Evolutionary conservation across 2,888 invertebrate species (phyloP).

Genomic region (Ormyrus labotus): DNA sequence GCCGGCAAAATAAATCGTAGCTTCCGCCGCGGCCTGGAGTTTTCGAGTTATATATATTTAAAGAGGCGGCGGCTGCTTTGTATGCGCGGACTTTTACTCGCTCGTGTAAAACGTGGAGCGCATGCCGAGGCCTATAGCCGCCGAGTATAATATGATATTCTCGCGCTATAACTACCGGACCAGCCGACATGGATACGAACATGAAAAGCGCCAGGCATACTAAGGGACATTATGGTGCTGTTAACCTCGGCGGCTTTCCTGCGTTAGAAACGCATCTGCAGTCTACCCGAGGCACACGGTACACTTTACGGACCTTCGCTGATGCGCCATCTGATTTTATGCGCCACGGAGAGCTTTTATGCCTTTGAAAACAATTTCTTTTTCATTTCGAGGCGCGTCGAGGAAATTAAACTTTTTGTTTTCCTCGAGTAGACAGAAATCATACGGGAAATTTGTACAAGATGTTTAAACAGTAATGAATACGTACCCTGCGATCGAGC

Average conservation of each 20-base stretch:
- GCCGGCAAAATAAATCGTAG: not conserved
- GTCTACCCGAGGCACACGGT: no score
- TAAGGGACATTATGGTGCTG: conserved; percentile 9
- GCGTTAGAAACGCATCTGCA: no score
- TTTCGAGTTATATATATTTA: no score
- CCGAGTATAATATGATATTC: conserved; percentile 21
- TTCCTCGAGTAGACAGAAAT: not conserved
- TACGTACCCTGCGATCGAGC: conserved; percentile 80
- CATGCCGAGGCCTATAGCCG: conserved; percentile 12
- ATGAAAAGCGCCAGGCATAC: conserved; percentile 11
- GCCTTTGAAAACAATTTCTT: no score
- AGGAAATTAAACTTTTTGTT: no score
- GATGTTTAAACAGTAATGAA: no score
- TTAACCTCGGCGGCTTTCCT: conserved; percentile 10
- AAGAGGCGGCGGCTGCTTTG: conserved; percentile 18
- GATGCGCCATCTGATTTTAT: no score
- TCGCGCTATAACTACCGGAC: not conserved
- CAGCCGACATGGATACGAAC: conserved; percentile 18
- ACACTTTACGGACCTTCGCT: no score
- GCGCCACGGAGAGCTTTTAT: no score
- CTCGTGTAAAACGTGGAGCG: conserved; percentile 49
- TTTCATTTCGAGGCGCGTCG: no score
- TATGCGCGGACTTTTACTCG: conserved; percentile 42
- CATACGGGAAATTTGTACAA: not conserved
- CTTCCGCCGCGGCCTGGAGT: not conserved